phyloP scores from a whole-genome alignment of 2,113 vertebrate genomes.

The Rhineura floridana region DNA sequence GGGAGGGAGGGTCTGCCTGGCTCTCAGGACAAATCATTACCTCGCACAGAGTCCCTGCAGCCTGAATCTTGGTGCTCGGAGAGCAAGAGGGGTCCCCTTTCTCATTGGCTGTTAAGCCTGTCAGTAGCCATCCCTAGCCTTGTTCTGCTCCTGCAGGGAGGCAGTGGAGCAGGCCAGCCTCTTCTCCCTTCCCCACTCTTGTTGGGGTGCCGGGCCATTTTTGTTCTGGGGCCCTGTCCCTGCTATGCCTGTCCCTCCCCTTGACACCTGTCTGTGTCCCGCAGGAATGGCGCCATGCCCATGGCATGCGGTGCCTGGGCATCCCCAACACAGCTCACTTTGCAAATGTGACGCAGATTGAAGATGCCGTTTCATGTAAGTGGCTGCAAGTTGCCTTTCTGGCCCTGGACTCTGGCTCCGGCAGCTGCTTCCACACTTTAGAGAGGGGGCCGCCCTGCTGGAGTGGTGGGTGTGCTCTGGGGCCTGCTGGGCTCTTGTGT shows the following conservation, averaged over 20 bases:
- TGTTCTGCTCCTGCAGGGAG: no score
- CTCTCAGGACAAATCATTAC: rapidly evolving
- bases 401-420: not conserved
- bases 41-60: rapidly evolving
- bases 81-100: not conserved
- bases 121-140: rapidly evolving
- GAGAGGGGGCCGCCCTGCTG: not conserved
- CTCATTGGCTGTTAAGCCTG: not conserved
- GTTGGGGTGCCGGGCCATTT: not conserved
- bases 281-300: slow-evolving; percentile 97
- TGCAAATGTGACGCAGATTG: slow-evolving; percentile 98
- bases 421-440: not conserved
- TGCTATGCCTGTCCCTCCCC: rapidly evolving
- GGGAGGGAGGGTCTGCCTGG: rapidly evolving
- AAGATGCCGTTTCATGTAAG: slow-evolving; percentile 96
- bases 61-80: not conserved
- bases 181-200: not conserved
- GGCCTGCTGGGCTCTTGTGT: not conserved
- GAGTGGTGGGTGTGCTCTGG: no score
- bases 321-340: slow-evolving; percentile 98
- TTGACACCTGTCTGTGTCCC: not conserved
- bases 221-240: rapidly evolving
- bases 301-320: slow-evolving; percentile 96
- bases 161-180: no score
- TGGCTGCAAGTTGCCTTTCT: slow-evolving; percentile 8